phyloP scores from a whole-genome alignment of 2,113 vertebrate genomes.

The Pachyramphus minor region DNA sequence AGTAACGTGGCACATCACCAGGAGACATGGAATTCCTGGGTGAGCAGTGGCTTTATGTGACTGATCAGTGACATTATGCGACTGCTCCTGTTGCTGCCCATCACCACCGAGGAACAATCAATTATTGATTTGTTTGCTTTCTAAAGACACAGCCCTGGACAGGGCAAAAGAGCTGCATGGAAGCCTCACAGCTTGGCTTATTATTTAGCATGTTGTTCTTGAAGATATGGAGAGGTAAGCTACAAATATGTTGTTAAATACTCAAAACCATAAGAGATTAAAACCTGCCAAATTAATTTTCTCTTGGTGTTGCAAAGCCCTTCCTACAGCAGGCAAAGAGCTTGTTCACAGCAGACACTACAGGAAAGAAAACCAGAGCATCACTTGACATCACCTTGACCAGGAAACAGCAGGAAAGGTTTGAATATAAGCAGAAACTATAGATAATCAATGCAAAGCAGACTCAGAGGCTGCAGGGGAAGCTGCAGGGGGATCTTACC shows the following conservation, averaged over 20 bases:
- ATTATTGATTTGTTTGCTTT: neutral
- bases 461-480: neutral
- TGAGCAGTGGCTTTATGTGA: neutral
- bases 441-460: neutral
- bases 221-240: neutral
- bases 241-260: neutral
- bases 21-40: neutral
- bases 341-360: neutral
- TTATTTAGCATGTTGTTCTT: neutral
- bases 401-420: neutral
- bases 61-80: neutral
- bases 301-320: neutral
- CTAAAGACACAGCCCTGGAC: neutral
- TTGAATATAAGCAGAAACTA: neutral
- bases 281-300: neutral
- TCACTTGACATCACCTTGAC: neutral
- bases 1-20: conserved; percentile 3
- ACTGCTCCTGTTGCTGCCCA: conserved; percentile 11
- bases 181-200: neutral
- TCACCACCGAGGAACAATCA: conserved; percentile 7
- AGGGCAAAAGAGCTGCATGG: neutral
- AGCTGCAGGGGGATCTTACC: conserved; percentile 74
- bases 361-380: neutral
- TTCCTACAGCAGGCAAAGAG: neutral
- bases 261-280: neutral